Evolutionary conservation across 1,140 invertebrate genomes (phyloP), one percentile per base, ranked within the genome.

Genomic region (Mactra quadrangularis): DNA sequence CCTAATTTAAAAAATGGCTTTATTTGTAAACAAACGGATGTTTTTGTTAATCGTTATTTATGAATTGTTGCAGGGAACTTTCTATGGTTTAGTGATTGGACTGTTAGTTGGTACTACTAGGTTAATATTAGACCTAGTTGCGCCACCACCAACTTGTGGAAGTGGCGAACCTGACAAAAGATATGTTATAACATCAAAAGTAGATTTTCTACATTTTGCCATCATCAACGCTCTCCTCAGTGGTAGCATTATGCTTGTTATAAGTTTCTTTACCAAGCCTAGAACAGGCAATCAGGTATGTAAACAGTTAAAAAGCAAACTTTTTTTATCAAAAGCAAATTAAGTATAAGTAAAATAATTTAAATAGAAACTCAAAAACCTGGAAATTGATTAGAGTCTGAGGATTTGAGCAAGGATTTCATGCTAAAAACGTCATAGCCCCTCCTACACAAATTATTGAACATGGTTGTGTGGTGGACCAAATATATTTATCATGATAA

Each of bases 51-150:
- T n/a, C n/a, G n/a, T n/a, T n/a, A n/a, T n/a, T n/a, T n/a, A n/a
- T n/a, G n/a, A n/a, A n/a, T n/a, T n/a, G n/a, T n/a, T n/a, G n/a
- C n/a, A 94, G 94, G 94, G 94, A 22, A 94, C 94, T 31, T 95
- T 95, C 88, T 94, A 94, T 93, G 93, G 94, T 27, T 87, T 95
- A 29, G 93, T 94, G 87, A 85, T 92, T 35, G 94, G 94, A 3
- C 84, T 94, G 6, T 78, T 93, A n/a, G 88, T 94, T 27, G 94
- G 94, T 17, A 50, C 91, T 1, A 87, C 92, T n/a, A 55, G 91
- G 35, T 84, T 92, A 81, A 86, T 86, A 29, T 62, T 91, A 50
- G 89, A 90, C 53, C 88, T 90, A 62, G 71, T 82, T 1, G 88
- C 84, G 59, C 50, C 82, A 17, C 78, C 83, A 9, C 89, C 90